Percentiles rank a stretch among this genome's conserved stretches.
Conservation (phyloP, 2,797 vertebrate genomes). For the Microchirus variegatus region DNA sequence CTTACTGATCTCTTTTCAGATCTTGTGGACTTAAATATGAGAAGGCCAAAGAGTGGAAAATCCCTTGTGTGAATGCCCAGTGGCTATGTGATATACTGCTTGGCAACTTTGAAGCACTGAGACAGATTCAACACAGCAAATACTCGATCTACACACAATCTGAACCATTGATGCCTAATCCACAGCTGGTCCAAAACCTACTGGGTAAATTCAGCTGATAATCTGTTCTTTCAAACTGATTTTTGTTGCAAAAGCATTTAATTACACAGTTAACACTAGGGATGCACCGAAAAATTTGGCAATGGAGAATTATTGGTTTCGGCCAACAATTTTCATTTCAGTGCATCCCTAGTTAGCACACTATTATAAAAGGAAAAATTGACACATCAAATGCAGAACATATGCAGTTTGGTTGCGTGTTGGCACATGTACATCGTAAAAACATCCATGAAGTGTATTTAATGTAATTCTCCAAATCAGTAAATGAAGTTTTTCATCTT, state of each 20-base stretch:
- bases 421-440: too few relatives aligned
- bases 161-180: constrained; percentile 90
- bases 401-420: too few relatives aligned
- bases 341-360: too few relatives aligned
- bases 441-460: too few relatives aligned
- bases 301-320: too few relatives aligned
- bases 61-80: constrained; percentile 94
- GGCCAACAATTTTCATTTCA: too few relatives aligned
- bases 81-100: constrained; percentile 96
- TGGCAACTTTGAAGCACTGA: constrained; percentile 91
- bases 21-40: constrained; percentile 93
- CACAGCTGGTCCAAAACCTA: constrained; percentile 88
- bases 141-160: constrained; percentile 88
- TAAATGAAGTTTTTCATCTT: neutral
- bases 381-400: too few relatives aligned
- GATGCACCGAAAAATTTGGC: too few relatives aligned
- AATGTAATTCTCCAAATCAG: too few relatives aligned
- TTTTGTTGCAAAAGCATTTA: neutral
- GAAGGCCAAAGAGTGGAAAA: constrained; percentile 97
- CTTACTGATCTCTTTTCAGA: constrained; percentile 68
- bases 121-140: constrained; percentile 91
- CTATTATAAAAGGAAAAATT: too few relatives aligned
- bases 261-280: too few relatives aligned
- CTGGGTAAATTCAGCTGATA: constrained; percentile 80
- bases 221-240: too few relatives aligned